A percentile compares a stretch with the other conserved stretches of the same genome.
Conservation (phyloP, 2,797 vertebrate genomes). For the Hypotaenidia okinawae region DNA sequence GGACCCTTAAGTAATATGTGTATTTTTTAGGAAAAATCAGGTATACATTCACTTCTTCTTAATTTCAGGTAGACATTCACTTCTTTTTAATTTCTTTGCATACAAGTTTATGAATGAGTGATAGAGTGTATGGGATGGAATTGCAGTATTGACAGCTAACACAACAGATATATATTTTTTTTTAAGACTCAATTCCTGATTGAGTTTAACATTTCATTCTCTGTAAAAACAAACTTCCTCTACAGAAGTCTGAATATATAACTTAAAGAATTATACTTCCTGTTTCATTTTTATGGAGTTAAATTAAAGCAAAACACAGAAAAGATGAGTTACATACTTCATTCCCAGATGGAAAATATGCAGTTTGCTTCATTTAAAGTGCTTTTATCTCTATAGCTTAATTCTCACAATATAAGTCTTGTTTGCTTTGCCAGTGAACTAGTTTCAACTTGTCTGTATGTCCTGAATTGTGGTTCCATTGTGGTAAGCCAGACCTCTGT, state of each 20-base stretch:
- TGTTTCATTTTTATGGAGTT: not conserved
- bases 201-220: not conserved
- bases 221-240: not conserved
- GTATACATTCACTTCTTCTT: not conserved
- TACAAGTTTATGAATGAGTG: not conserved
- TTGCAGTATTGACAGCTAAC: not conserved
- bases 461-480: not conserved
- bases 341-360: not conserved
- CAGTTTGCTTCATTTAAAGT: not conserved
- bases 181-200: not conserved
- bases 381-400: not conserved
- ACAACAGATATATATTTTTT: not conserved
- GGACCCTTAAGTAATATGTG: not conserved
- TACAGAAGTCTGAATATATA: not conserved
- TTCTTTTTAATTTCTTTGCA: not conserved
- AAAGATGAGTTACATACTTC: not conserved
- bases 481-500: not conserved
- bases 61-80: not conserved
- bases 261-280: not conserved
- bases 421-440: not conserved
- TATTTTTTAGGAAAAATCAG: not conserved
- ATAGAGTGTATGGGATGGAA: not conserved
- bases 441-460: not conserved
- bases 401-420: not conserved
- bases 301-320: not conserved